Evolutionary conservation across 2,113 vertebrate species (phyloP), one percentile per base, ranked within the genome.

Genomic region (Eolophus roseicapilla): DNA sequence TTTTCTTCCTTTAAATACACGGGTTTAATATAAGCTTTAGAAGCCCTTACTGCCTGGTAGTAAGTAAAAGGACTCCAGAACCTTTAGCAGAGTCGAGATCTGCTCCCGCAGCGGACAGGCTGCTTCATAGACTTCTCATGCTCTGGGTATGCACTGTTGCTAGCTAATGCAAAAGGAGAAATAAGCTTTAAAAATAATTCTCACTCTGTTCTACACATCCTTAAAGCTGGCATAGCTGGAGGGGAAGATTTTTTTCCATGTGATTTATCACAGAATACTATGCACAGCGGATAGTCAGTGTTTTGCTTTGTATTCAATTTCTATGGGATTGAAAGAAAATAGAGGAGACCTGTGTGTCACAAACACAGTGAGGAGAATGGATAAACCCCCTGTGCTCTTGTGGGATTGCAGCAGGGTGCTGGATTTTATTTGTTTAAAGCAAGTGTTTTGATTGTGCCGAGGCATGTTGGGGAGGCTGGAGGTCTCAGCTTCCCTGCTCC

Each of bases 331-430:
- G 64, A 14, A 68, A 57, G 82, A 17, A 81, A 90, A 95, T 73
- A 37, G 44, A 81, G 29, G 69, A 47, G 24, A 41, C 69, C 79
- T 35, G 39, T 14, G 21, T 77, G 86, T 81, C 92, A 90, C 8
- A 37, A 68, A 64, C 31, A 20, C 3, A 1, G 9, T 1, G 1
- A 17, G 0, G 33, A 9, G 47, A 43, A n/a, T 1, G 4, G 71
- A 11, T 74, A 90, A 81, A 44, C 37, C 29, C 46, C 11, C 68
- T 16, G 24, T 29, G 29, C 65, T 80, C 49, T 23, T 33, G 62
- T 17, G 21, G 17, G 43, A 31, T 9, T 24, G 47, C 73, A 43
- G 71, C 67, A 23, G 77, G 67, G 27, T 12, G 64, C 59, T 68
- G 52, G 46, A 20, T 77, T 68, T 67, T 59, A 46, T 71, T 89